These are phyloP conservation scores for Sycophaga agraensis DNA, from an alignment of 1,140 invertebrate genomes.

Conservation along the genomic window DNA sequence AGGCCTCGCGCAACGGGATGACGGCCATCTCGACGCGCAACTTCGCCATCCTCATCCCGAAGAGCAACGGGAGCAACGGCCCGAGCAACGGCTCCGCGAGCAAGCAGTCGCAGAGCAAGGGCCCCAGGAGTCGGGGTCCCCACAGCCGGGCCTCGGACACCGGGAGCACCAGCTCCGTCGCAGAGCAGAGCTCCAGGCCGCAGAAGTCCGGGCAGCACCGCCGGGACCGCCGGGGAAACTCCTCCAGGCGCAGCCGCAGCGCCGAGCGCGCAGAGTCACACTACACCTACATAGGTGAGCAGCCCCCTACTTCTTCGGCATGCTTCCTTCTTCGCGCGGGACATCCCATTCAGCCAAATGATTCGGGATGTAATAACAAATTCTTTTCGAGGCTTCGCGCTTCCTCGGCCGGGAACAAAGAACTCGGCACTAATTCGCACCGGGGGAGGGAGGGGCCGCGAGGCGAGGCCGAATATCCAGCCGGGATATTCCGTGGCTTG, in stretches of 20 bases:
- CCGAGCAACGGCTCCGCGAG: not conserved
- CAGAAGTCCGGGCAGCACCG: slow-evolving; percentile 22
- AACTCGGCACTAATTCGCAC: too few relatives aligned
- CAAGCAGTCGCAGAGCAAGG: too few relatives aligned
- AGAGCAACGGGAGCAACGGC: slow-evolving; percentile 3
- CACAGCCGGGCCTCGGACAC: slow-evolving; percentile 33
- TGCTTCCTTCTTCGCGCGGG: not conserved
- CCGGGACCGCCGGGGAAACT: slow-evolving; percentile 45
- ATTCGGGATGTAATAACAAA: too few relatives aligned
- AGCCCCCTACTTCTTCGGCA: too few relatives aligned
- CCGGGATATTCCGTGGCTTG: too few relatives aligned
- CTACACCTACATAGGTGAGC: slow-evolving; percentile 54
- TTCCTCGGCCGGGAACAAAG: too few relatives aligned
- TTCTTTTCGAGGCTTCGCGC: too few relatives aligned
- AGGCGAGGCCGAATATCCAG: too few relatives aligned
- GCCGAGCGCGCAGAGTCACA: slow-evolving; percentile 51
- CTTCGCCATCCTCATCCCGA: slow-evolving; percentile 40
- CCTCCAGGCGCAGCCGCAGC: slow-evolving; percentile 48
- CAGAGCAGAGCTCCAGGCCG: slow-evolving; percentile 36
- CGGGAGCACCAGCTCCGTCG: slow-evolving; percentile 43
- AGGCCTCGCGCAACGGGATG: slow-evolving; percentile 39
- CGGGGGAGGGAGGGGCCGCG: too few relatives aligned
- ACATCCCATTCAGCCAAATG: too few relatives aligned
- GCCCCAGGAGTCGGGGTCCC: slow-evolving; percentile 2
- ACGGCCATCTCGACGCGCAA: slow-evolving; percentile 38